Evolutionary conservation across 2,797 vertebrate species (phyloP).

Genomic region (Sphaeramia orbicularis): DNA sequence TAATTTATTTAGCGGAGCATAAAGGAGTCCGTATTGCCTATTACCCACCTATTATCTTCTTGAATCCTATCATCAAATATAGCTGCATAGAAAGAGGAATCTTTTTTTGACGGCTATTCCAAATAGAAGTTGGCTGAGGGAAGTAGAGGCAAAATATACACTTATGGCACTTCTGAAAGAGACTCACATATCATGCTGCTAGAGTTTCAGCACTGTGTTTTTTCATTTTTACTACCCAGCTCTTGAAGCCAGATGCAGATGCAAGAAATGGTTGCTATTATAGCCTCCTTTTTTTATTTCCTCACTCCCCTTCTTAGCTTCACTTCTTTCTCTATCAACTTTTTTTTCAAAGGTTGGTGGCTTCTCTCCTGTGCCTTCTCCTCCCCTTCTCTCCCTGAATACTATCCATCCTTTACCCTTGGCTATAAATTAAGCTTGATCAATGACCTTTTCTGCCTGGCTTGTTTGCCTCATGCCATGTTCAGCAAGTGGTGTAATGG

Average conservation of each 20-base stretch:
- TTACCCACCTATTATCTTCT: conserved; percentile 61
- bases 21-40: conserved; percentile 41
- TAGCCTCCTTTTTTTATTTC: conserved; percentile 21
- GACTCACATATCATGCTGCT: conserved; percentile 50
- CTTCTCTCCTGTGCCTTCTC: neutral
- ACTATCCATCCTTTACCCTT: conserved; percentile 29
- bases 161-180: conserved; percentile 36
- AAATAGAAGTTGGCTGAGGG: conserved; percentile 33
- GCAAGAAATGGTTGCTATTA: conserved; percentile 27
- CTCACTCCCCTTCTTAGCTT: neutral
- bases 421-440: conserved; percentile 77
- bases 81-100: conserved; percentile 28
- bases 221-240: conserved; percentile 53
- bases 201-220: conserved; percentile 35
- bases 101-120: conserved; percentile 11
- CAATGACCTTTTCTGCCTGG: conserved; percentile 78
- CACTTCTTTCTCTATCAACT: conserved; percentile 14
- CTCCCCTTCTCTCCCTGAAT: conserved; percentile 1
- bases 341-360: neutral
- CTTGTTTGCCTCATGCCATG: conserved; percentile 73
- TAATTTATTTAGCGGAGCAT: conserved; percentile 65
- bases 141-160: conserved; percentile 39
- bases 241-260: conserved; percentile 48
- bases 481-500: conserved; percentile 69
- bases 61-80: conserved; percentile 53